Base-by-base conservation (phyloP, 2,888 invertebrate species). In the Seladonia tumulorum region DNA sequence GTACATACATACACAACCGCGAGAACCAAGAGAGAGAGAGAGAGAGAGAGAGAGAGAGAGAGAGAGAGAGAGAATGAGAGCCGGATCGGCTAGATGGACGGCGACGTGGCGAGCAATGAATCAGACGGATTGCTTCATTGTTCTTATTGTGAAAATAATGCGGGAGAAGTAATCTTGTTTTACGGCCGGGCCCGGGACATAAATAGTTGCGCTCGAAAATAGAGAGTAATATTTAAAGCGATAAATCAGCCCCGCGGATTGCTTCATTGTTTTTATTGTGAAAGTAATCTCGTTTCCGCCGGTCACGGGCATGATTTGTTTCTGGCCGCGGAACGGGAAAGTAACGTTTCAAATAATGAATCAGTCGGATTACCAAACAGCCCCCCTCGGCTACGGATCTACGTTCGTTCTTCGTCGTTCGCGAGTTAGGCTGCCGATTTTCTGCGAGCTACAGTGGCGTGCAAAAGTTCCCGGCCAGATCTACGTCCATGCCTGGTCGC, bases 151-250 rank as follows among this genome's bases (percentile, higher is more conserved):
- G 81, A 49, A 70, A 81, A 82, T 81, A 81, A 82, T 82, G 57
- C 29, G 35, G 57, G 74, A 57, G 73, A 82, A 82, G 81, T 74
- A 77, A 77, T 81, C 63, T 71, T 42, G 57, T 8, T 81, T 82
- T 79, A 79, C 39, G 72, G 53, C 57, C 22, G 53, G 68, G 29
- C 22, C 60, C 60, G 5, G 14, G 45, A 49, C 81, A 70, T 78
- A 78, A 81, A 81, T 81, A 81, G 79, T 79, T 81, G 35, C 49
- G 71, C 63, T 60, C 49, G 73, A 81, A 81, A 81, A 81, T 82
- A 82, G 82, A 82, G 81, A 80, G 82, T 82, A 82, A 68, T 82
- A 82, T 80, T 82, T 82, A 82, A 74, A 60, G 68, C 25, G 47
- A 81, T 82, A 82, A 82, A 81, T 82, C 82, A 80, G 18, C 8